Evolutionary conservation across 2,888 invertebrate species (phyloP).

Genomic region (Machimus atricapillus): DNA sequence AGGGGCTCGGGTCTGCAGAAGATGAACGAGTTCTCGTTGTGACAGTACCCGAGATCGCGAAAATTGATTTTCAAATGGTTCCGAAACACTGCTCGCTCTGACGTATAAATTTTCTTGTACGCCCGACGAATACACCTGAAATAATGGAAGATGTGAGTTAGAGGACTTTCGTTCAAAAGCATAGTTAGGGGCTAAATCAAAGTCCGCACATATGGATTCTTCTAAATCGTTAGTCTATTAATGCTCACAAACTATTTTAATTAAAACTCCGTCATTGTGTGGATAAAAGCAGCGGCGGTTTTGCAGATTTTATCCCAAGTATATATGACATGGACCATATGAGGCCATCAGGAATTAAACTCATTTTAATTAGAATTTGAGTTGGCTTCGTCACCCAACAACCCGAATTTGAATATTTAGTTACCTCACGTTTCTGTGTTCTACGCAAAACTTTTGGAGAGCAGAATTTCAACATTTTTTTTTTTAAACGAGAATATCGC

Average conservation of each 20-base stretch:
- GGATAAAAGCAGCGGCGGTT: not conserved
- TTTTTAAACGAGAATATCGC: not conserved
- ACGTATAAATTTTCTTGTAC: not conserved
- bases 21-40: not conserved
- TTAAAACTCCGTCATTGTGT: constrained; percentile 1
- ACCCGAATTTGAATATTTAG: not conserved
- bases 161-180: not conserved
- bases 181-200: not conserved
- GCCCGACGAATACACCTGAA: not conserved
- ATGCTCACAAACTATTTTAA: constrained; percentile 25
- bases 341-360: not conserved
- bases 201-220: not conserved
- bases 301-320: not conserved
- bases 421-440: constrained; percentile 5
- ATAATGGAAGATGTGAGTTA: not conserved
- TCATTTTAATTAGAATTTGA: not conserved
- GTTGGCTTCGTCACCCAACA: not conserved
- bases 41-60: not conserved
- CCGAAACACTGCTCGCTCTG: not conserved
- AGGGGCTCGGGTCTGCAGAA: not conserved
- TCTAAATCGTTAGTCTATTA: not conserved
- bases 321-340: not conserved
- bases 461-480: constrained; percentile 26
- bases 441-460: not conserved
- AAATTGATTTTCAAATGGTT: not conserved